Conservation (phyloP, 2,113 vertebrate genomes). For the Columba janthina region DNA sequence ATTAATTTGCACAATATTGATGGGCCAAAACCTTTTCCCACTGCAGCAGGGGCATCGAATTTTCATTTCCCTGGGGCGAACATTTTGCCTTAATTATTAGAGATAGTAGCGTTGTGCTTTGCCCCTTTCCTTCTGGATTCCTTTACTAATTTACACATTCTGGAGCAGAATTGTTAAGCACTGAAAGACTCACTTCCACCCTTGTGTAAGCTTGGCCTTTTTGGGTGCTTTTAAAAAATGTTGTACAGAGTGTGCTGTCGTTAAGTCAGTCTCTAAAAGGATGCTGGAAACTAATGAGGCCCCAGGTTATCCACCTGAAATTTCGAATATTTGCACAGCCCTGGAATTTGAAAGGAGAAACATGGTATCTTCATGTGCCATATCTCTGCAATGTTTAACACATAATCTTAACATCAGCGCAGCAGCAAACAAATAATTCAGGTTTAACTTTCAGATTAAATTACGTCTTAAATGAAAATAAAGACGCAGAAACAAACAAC, state of each 20-base stretch:
- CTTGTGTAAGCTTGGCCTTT: background rate
- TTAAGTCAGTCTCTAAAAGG: background rate
- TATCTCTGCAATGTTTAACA: background rate
- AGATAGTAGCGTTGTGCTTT: background rate
- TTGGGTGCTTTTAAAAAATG: background rate
- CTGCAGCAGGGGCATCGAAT: background rate
- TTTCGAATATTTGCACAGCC: background rate
- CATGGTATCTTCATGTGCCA: background rate
- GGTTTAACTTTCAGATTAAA: background rate
- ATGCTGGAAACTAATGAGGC: background rate
- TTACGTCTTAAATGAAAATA: background rate
- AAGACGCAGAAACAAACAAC: background rate
- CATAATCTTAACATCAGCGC: background rate
- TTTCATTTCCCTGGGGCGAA: background rate
- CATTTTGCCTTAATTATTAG: background rate
- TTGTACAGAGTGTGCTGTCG: background rate
- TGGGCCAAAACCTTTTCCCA: background rate
- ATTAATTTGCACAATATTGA: background rate
- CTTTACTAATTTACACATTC: background rate
- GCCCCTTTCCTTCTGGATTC: background rate
- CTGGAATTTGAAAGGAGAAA: background rate
- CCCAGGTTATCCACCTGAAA: background rate
- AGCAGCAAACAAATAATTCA: background rate
- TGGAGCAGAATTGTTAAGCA: background rate
- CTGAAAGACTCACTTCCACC: background rate